Percentiles rank a stretch among this genome's conserved stretches.
Conservation (phyloP, 2,797 vertebrate species). For the Percopsis omiscomaycus region DNA sequence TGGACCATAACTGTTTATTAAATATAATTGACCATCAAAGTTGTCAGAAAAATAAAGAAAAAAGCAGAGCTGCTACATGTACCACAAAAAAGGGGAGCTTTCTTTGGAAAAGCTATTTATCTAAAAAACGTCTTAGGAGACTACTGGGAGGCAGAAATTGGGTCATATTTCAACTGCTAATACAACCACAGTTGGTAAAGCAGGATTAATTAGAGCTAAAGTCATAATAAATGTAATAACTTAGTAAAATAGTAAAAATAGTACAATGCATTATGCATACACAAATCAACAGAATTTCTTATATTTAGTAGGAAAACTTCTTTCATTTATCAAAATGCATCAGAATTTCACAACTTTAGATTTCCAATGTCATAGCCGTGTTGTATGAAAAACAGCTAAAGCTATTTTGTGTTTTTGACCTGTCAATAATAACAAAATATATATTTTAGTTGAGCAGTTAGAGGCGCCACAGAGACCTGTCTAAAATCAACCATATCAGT, state of each 20-base stretch:
- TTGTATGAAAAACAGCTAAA: not conserved
- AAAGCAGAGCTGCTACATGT: slow-evolving; percentile 50
- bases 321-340: slow-evolving; percentile 6
- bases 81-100: slow-evolving; percentile 65
- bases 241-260: slow-evolving; percentile 15
- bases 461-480: slow-evolving; percentile 23
- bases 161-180: slow-evolving; percentile 68
- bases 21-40: slow-evolving; percentile 85
- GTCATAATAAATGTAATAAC: slow-evolving; percentile 59
- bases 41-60: slow-evolving; percentile 67
- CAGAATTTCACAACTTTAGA: not conserved
- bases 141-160: slow-evolving; percentile 60
- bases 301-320: slow-evolving; percentile 8
- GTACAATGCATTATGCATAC: slow-evolving; percentile 22
- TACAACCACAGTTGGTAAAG: slow-evolving; percentile 57
- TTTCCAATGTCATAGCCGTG: slow-evolving; percentile 6
- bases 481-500: slow-evolving; percentile 60
- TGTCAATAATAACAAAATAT: slow-evolving; percentile 19
- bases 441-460: slow-evolving; percentile 25
- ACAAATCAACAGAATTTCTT: slow-evolving; percentile 20
- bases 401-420: slow-evolving; percentile 5
- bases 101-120: slow-evolving; percentile 67
- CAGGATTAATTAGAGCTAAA: slow-evolving; percentile 63
- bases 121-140: slow-evolving; percentile 61
- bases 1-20: slow-evolving; percentile 80